phyloP scores from a whole-genome alignment of 1,140 invertebrate genomes.

The Micrasema longulum region DNA sequence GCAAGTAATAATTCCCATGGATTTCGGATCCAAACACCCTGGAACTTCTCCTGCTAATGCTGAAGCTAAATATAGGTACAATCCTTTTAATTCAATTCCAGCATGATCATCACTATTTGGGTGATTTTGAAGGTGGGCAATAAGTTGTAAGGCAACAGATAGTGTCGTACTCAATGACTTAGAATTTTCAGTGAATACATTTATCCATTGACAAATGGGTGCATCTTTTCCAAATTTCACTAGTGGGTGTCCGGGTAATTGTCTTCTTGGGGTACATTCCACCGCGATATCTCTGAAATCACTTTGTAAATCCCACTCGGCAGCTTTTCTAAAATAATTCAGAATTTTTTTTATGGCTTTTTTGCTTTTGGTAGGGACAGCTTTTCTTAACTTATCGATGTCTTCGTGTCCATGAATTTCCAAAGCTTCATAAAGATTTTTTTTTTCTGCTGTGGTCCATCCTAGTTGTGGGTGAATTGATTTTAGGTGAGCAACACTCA shows the following conservation, averaged over 20 bases:
- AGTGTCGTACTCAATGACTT: constrained; percentile 10
- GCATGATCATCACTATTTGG: not conserved
- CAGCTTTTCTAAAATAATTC: constrained; percentile 15
- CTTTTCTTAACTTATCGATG: constrained; percentile 21
- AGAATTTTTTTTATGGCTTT: constrained; percentile 20
- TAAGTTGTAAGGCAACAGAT: constrained; percentile 35
- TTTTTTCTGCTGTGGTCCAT: constrained; percentile 7
- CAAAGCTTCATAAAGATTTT: constrained; percentile 7
- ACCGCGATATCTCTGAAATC: not conserved
- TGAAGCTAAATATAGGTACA: constrained; percentile 38
- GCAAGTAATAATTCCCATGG: constrained; percentile 22
- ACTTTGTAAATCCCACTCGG: not conserved
- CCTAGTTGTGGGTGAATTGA: too few relatives aligned
- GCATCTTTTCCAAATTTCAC: not conserved
- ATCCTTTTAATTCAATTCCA: constrained; percentile 29
- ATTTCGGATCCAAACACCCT: not conserved
- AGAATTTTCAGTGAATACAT: constrained; percentile 10
- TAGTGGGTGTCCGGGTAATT: not conserved
- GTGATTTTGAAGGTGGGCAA: constrained; percentile 35
- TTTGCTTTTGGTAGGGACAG: constrained; percentile 23
- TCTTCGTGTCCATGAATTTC: constrained; percentile 18
- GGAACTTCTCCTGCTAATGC: constrained; percentile 33
- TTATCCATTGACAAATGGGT: constrained; percentile 12
- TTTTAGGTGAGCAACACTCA: too few relatives aligned
- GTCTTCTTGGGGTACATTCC: not conserved